Percentiles rank a stretch among this genome's conserved stretches.
Evolutionary conservation across 2,888 invertebrate species (phyloP).

Genomic region (Salticus scenicus): DNA sequence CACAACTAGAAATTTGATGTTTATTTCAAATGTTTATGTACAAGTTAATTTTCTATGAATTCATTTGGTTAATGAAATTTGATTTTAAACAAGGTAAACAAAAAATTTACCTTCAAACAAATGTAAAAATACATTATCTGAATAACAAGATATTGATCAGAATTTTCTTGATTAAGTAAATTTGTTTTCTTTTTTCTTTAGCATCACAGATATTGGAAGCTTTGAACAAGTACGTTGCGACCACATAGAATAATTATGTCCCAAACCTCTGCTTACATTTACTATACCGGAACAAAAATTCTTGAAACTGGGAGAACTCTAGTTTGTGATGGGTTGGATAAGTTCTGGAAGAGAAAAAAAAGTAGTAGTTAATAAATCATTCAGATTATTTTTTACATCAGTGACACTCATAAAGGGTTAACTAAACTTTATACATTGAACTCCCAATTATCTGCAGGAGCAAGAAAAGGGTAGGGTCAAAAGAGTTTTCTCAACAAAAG

Average conservation of each 20-base stretch:
- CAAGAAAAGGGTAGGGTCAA: no score
- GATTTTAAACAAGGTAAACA: slow-evolving; percentile 19
- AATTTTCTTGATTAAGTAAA: slow-evolving; percentile 56
- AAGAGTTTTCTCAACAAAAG: no score
- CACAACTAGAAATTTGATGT: slow-evolving; percentile 1
- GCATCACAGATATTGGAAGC: slow-evolving; percentile 61
- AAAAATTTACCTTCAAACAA: slow-evolving; percentile 29
- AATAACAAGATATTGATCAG: slow-evolving; percentile 12
- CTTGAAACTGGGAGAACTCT: slow-evolving; percentile 77
- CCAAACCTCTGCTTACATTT: slow-evolving; percentile 60
- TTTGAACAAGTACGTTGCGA: slow-evolving; percentile 27
- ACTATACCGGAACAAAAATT: slow-evolving; percentile 80
- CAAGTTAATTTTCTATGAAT: neutral
- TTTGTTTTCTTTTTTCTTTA: slow-evolving; percentile 13
- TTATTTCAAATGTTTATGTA: slow-evolving; percentile 12
- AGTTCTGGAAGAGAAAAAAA: slow-evolving; percentile 73
- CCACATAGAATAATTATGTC: slow-evolving; percentile 35
- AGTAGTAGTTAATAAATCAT: no score
- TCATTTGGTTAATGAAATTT: neutral
- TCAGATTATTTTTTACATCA: no score
- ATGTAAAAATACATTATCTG: slow-evolving; percentile 64
- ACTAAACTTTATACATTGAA: no score
- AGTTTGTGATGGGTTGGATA: slow-evolving; percentile 75
- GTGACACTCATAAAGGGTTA: no score
- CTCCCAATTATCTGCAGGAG: no score